Evolutionary conservation across 2,888 invertebrate species (phyloP).

Genomic region (Priocnemis perturbator): DNA sequence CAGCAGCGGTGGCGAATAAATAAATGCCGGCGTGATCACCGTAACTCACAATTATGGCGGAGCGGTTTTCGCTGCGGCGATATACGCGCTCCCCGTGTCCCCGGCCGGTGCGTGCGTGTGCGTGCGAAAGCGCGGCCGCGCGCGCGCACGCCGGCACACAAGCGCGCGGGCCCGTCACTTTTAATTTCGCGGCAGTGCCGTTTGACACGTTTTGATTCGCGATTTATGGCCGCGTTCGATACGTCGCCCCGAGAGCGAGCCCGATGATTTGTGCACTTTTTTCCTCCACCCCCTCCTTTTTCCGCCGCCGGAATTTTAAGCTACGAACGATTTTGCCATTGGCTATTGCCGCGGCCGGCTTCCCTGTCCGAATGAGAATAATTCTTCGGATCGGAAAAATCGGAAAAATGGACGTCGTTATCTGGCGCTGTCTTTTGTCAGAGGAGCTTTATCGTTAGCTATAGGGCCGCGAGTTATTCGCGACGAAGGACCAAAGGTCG

Average conservation of each 20-base stretch:
- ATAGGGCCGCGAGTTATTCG: no score
- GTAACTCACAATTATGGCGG: conserved; percentile 71
- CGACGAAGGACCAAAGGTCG: no score
- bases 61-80: conserved; percentile 52
- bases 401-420: not conserved
- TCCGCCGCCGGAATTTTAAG: not conserved
- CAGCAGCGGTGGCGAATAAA: conserved; percentile 57
- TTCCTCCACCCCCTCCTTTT: conserved; percentile 12
- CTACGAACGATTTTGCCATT: no score
- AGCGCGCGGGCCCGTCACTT: conserved; percentile 67
- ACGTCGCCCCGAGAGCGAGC: conserved; percentile 44
- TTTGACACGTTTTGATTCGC: conserved; percentile 71
- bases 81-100: conserved; percentile 27
- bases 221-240: conserved; percentile 68
- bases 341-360: no score
- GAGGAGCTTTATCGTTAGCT: no score
- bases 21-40: conserved; percentile 61
- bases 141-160: conserved; percentile 16
- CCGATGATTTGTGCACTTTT: conserved; percentile 55
- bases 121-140: not conserved
- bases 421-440: not conserved
- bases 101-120: conserved; percentile 18
- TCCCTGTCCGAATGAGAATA: not conserved
- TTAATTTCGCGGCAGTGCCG: conserved; percentile 69
- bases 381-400: not conserved